Evolutionary conservation across 1,140 invertebrate species (phyloP), one percentile per base, ranked within the genome.

Genomic region (Drosophila mojavensis): DNA sequence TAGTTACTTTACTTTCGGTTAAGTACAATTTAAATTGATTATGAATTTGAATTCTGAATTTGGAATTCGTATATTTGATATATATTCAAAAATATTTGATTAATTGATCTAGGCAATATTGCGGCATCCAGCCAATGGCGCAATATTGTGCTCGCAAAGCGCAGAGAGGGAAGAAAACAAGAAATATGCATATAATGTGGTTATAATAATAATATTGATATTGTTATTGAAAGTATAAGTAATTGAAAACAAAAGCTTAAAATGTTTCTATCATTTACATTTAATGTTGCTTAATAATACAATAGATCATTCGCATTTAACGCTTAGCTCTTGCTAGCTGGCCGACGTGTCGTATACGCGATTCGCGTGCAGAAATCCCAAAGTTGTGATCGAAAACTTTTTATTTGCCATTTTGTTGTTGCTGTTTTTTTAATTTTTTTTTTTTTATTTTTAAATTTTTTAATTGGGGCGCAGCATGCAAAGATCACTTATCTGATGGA

Each of bases 81-180:
- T 45, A 45, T 17, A 47, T 53, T 39, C 0, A 39, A 11, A 39
- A 11, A 39, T 0, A 13, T 39, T 39, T 36, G 33, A 7, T 28
- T 48, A 17, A 45, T 55, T 41, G 58, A 59, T 67, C 45, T 67
- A 43, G 74, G 26, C 76, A 89, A 69, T 89, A 89, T 89, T 89
- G 83, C 83, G 79, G 50, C 83, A 86, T 89, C 83, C 83, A 86
- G 83, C 83, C 83, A 79, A 69, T 86, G 83, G 53, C 79, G 83
- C 83, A 89, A 83, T 78, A 83, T 75, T 78, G 79, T 7, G 24
- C 26, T 13, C 39, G 51, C 47, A 50, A 47, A 11, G 11, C 41
- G 33, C 15, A 36, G 17, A 28, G 5, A 61, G 28, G 4, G 10
- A 47, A 15, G 4, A 48, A 48, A 10, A 48, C n/a, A 33, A 36